Evolutionary conservation across 2,888 invertebrate genomes (phyloP).

Genomic region (Lycaena phlaeas): DNA sequence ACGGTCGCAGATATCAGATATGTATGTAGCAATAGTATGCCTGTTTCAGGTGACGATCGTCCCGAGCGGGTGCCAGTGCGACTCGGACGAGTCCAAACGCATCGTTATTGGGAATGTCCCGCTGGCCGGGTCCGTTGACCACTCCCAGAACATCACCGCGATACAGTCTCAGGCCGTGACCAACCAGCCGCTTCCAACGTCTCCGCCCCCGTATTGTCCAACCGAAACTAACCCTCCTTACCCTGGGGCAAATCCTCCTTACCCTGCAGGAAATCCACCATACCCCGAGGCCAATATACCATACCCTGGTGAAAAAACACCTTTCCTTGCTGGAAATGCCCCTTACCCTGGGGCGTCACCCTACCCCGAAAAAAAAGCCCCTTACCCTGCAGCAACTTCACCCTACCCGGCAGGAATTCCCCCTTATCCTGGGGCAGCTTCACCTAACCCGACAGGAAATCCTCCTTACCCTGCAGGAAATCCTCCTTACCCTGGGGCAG

Average conservation of each 20-base stretch:
- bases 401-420: slow-evolving; percentile 10
- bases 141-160: not conserved
- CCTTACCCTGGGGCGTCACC: slow-evolving; percentile 23
- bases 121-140: slow-evolving; percentile 32
- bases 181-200: slow-evolving; percentile 28
- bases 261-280: slow-evolving; percentile 18
- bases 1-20: too few species aligned
- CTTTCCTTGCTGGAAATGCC: slow-evolving; percentile 19
- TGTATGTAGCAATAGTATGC: too few species aligned
- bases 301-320: slow-evolving; percentile 23
- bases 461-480: slow-evolving; percentile 11
- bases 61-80: slow-evolving; percentile 39
- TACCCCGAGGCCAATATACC: slow-evolving; percentile 18
- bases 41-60: slow-evolving; percentile 40
- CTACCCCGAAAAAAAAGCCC: slow-evolving; percentile 16
- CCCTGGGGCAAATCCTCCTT: slow-evolving; percentile 19
- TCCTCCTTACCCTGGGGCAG: slow-evolving; percentile 16
- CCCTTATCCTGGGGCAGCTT: slow-evolving; percentile 15
- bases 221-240: slow-evolving; percentile 15
- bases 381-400: slow-evolving; percentile 12
- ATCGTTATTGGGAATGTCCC: slow-evolving; percentile 48
- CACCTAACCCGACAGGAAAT: slow-evolving; percentile 16
- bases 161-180: slow-evolving; percentile 16
- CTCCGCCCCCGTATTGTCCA: slow-evolving; percentile 21
- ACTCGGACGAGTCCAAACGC: slow-evolving; percentile 26